Percentiles rank a stretch among this genome's conserved stretches.
Evolutionary conservation across 2,888 invertebrate species (phyloP).

Genomic region (Portevinia maculata): DNA sequence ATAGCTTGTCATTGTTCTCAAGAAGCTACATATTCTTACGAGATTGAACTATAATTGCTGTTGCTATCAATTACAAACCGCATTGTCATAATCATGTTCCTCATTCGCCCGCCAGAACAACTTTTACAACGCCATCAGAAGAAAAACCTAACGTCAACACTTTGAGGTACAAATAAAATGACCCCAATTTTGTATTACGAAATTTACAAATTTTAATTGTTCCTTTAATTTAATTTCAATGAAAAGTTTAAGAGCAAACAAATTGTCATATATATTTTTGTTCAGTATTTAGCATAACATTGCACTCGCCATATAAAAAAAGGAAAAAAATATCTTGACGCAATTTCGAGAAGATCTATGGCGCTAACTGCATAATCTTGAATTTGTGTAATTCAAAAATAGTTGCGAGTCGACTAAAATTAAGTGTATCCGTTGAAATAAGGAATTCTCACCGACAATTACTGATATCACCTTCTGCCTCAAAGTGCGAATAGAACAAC

Average conservation of each 20-base stretch:
- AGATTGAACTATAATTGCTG: too few species aligned
- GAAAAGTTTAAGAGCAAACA: constrained; percentile 16
- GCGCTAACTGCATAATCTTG: constrained; percentile 14
- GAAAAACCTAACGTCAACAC: neutral
- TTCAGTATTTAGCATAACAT: neutral
- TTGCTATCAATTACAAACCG: too few species aligned
- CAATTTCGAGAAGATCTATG: constrained; percentile 15
- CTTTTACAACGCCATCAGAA: neutral
- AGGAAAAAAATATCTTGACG: neutral
- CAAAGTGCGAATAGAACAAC: neutral
- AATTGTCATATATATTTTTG: neutral
- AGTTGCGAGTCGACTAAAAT: constrained; percentile 21
- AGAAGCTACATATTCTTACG: too few species aligned
- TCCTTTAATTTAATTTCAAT: neutral
- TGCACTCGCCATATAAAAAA: neutral
- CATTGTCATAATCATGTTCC: neutral
- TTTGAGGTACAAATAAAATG: neutral
- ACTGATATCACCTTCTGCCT: constrained; percentile 4
- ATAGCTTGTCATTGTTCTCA: too few species aligned
- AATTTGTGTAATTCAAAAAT: constrained; percentile 16
- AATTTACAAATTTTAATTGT: neutral
- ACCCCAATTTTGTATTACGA: neutral
- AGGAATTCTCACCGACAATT: constrained; percentile 6
- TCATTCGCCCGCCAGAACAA: neutral
- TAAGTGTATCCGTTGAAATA: constrained; percentile 11